Evolutionary conservation across 2,797 vertebrate species (phyloP), one percentile per base, ranked within the genome.

Genomic region (Toxotes lorentzi): DNA sequence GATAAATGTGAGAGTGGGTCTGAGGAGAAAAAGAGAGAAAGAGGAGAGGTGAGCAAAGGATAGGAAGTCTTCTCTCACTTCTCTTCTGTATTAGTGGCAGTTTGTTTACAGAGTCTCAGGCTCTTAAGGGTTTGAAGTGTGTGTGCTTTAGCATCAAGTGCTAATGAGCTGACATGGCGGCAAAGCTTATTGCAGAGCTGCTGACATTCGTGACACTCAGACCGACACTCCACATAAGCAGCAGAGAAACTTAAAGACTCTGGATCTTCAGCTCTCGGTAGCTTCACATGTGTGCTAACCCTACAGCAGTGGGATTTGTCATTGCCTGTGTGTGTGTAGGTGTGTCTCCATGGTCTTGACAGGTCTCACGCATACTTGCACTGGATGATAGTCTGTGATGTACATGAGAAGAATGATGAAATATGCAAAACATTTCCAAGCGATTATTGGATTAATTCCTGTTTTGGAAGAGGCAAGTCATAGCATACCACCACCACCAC

Each of bases 371-470:
- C 40, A 66, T 40, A n/a, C 61, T 79, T 72, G 43, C 23, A 24
- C 48, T 65, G 61, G 63, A 74, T 59, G 65, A 83, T 74, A 57
- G 64, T 59, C 51, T 67, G 50, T 76, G 83, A 47, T 78, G 54
- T 50, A 30, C 70, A 54, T 45, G 34, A 64, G 63, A 59, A 81
- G 79, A 86, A 80, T 64, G n/a, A 54, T 68, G 63, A 85, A 83
- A 81, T 84, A 69, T 85, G 77, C 85, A 75, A 73, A 85, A 81
- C 73, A 51, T 72, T 74, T 79, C 35, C 64, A 21, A 76, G 77
- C 30, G 73, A 87, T 89, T 88, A 85, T 76, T 85, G 91, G 85
- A 88, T 91, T 91, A 89, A 86, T 88, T 88, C 78, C 63, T 76
- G 73, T 82, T 86, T 76, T 66, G 53, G 58, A 67, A 83, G 59